Percentiles rank a stretch among this genome's conserved stretches.
These are phyloP conservation scores for Peucedramus taeniatus DNA, from an alignment of 2,113 vertebrate genomes.

Conservation along the genomic window DNA sequence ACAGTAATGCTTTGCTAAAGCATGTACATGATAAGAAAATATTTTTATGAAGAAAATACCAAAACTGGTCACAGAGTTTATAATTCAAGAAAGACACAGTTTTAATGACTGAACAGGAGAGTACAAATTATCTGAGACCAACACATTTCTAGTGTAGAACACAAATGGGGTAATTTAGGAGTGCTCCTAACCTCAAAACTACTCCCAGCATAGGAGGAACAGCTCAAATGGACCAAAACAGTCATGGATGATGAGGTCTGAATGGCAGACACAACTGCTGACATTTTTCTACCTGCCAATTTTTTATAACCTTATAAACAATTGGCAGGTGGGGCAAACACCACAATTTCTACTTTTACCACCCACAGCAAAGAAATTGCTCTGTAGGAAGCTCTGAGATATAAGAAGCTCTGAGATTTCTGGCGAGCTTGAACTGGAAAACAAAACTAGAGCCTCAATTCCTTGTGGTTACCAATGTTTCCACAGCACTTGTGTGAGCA, in stretches of 20 bases:
- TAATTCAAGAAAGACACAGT: not conserved
- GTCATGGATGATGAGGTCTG: not conserved
- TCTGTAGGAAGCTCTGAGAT: not conserved
- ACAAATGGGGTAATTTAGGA: not conserved
- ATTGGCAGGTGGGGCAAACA: not conserved
- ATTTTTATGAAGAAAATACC: not conserved
- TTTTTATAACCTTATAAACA: conserved; percentile 43
- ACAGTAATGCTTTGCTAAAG: not conserved
- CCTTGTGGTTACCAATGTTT: not conserved
- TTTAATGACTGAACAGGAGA: not conserved
- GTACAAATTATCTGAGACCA: not conserved
- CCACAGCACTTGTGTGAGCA: not conserved
- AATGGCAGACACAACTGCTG: not conserved
- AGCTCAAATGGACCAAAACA: not conserved
- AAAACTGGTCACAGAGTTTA: not conserved
- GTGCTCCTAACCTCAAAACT: not conserved
- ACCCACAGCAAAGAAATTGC: not conserved
- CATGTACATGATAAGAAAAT: not conserved
- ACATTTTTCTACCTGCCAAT: conserved; percentile 35
- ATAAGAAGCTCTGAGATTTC: not conserved
- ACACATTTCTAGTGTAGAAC: not conserved
- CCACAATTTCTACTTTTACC: not conserved
- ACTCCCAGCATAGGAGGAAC: not conserved
- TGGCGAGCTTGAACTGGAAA: not conserved
- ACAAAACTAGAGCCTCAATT: not conserved